These are phyloP conservation scores for Palythoa caribaeorum DNA, from an alignment of 92 coral and sea anemone genomes.

Conservation along the genomic window DNA sequence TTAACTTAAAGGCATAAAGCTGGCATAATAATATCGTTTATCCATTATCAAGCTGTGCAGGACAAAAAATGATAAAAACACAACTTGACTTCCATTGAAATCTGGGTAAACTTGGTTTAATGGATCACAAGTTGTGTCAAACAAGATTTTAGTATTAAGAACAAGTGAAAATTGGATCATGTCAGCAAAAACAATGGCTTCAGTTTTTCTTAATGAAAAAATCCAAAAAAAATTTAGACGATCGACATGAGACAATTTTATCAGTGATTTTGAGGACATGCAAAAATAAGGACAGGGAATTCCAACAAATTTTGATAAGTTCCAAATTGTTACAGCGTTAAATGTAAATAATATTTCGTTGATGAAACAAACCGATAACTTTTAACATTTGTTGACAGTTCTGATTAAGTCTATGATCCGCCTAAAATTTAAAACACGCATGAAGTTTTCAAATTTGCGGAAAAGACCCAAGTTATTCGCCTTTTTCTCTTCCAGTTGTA, in stretches of 20 bases:
- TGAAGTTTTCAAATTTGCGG: neutral
- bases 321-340: neutral
- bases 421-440: neutral
- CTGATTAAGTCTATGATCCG: neutral
- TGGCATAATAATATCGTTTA: neutral
- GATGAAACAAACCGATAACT: neutral
- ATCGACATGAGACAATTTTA: neutral
- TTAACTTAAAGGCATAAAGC: neutral
- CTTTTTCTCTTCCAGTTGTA: neutral
- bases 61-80: neutral
- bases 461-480: neutral
- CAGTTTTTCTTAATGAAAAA: neutral
- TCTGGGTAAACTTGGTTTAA: neutral
- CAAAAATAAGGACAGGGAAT: neutral
- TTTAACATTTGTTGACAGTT: slow-evolving; percentile 2
- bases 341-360: neutral
- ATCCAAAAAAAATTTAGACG: neutral
- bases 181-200: neutral
- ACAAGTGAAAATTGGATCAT: slow-evolving; percentile 36
- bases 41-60: slow-evolving; percentile 2
- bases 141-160: slow-evolving; percentile 7
- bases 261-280: neutral
- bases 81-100: neutral
- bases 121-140: neutral
- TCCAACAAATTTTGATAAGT: neutral